A percentile compares a stretch with the other conserved stretches of the same genome.
These are phyloP conservation scores for Aphrophora alni DNA, from an alignment of 2,888 invertebrate genomes.

Conservation along the genomic window DNA sequence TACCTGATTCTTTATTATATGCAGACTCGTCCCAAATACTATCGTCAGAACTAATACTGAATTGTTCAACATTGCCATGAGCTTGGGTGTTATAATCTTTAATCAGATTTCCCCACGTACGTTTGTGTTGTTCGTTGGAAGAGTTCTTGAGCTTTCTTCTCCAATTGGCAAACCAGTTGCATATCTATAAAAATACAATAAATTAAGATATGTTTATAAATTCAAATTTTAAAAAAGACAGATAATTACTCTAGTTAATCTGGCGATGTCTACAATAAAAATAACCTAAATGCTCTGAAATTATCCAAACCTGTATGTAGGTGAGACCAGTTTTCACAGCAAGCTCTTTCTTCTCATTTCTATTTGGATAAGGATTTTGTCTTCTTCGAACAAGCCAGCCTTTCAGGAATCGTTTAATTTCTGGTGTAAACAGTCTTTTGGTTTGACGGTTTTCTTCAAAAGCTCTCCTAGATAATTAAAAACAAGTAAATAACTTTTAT, in stretches of 20 bases:
- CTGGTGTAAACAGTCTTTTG: conserved; percentile 78
- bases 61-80: conserved; percentile 79
- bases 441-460: conserved; percentile 52
- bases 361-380: conserved; percentile 79
- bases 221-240: no score
- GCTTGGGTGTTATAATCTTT: conserved; percentile 61
- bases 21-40: conserved; percentile 76
- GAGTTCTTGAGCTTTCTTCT: conserved; percentile 77
- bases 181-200: conserved; percentile 68
- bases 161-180: conserved; percentile 88
- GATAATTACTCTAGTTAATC: no score
- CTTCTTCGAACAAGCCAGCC: conserved; percentile 78
- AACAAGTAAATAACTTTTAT: no score
- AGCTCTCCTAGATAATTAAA: conserved; percentile 38
- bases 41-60: conserved; percentile 78
- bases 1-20: background rate
- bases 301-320: conserved; percentile 70
- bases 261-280: no score
- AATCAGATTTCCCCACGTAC: conserved; percentile 52
- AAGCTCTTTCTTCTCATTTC: conserved; percentile 76
- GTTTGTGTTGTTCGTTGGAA: conserved; percentile 60
- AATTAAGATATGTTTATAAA: background rate
- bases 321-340: conserved; percentile 77
- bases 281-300: background rate
- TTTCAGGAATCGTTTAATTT: conserved; percentile 78